Evolutionary conservation across 1,140 invertebrate species (phyloP), one percentile per base, ranked within the genome.

Genomic region (Drosophila aff.): DNA sequence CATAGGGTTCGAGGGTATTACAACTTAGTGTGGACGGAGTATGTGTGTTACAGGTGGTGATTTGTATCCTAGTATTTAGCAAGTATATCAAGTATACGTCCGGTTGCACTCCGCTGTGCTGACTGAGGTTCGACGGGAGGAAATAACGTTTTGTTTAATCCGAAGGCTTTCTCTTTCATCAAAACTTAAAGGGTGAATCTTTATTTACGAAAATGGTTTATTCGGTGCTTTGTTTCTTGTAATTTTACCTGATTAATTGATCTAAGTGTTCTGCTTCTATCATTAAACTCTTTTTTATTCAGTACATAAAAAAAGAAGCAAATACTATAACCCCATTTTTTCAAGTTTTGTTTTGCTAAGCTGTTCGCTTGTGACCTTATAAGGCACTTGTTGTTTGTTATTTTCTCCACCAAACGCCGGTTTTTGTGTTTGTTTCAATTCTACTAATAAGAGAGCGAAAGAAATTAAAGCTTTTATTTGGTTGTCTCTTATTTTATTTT

Each of bases 281-380:
- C 26, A 26, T 26, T 26, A 26, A 26, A 26, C 26, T 26, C 26
- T 26, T 26, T 26, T 3, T 26, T 26, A 26, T 26, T 26, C 26
- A 26, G 26, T 26, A 26, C 2, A 26, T 26, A 26, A 26, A 26
- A 26, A 26, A 26, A 26, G 26, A 28, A 0, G 0, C 36, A 47
- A 26, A 3, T 7, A 21, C 21, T 21, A 21, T 21, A 21, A 21
- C 21, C 21, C 21, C 2, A 21, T 21, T 21, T 21, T 21, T 21
- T 21, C 26, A 21, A 18, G 28, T 33, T 53, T 36, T 53, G 50
- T 53, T 53, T 53, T 53, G 50, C 50, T 53, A 36, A 53, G 11
- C n/a, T 53, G 0, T 53, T 53, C 28, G 50, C 28, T 36, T 21
- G 5, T 36, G n/a, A 8, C 28, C 50, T 53, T 53, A 53, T 33